Evolutionary conservation across 2,888 invertebrate genomes (phyloP), one percentile per base, ranked within the genome.

Genomic region (Esperia sulphurella): DNA sequence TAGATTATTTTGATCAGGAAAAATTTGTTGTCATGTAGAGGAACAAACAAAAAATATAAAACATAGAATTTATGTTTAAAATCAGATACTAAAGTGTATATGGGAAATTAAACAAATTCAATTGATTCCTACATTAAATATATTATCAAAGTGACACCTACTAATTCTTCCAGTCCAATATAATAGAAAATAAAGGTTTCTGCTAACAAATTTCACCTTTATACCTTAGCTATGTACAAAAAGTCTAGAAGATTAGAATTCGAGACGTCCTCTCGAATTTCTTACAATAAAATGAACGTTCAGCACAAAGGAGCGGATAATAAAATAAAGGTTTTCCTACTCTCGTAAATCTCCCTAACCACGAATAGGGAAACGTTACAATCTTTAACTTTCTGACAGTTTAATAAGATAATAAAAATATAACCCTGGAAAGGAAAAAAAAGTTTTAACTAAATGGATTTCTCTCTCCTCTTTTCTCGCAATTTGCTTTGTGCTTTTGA

Each of bases 401-500:
- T 85, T 85, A 85, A 85, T 85, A 83, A 84, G 83, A 85, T 84
- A 83, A 83, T 83, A 83, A 84, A 83, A 83, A 84, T 83, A 83
- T 81, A 77, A 79, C 78, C 74, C 64, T 51, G 58, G 67, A 68
- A 71, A 72, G 54, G 54, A 55, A 56, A 57, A 58, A 68, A 58
- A 68, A 61, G 59, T 64, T 66, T 52, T 48, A 54, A 61, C 61
- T 61, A 63, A 71, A 71, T 68, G 63, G 65, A 67, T 67, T 69
- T 67, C 58, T 54, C 58, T 54, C 53, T 52, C 53, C 54, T 57
- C 61, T 52, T 49, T 63, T 51, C 53, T 45, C 54, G 45, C 53
- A 57, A 61, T 60, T 60, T 55, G 50, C 55, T 57, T 51, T 50
- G 49, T 48, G 43, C 38, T 50, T 38, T 41, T 37, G 43, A 45